Conservation (phyloP, 2,113 vertebrate genomes). For the Piaya cayana region DNA sequence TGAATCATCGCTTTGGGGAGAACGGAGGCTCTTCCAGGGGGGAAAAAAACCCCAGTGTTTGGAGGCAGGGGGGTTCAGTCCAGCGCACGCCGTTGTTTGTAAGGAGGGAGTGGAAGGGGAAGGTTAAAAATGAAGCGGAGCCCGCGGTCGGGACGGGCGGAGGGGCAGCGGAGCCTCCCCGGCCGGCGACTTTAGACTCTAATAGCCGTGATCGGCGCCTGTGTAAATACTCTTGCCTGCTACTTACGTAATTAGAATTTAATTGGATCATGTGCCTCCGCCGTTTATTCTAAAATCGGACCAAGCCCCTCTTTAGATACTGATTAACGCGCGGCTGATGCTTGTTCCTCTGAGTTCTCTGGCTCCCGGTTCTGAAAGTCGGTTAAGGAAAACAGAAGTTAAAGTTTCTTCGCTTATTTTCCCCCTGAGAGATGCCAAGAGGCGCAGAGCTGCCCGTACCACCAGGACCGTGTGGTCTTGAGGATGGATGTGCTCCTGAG, state of each 20-base stretch:
- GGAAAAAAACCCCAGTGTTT: too few species aligned
- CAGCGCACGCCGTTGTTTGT: not conserved
- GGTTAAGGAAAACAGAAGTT: not conserved
- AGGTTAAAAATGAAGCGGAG: not conserved
- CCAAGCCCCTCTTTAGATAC: not conserved
- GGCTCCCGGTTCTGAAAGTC: not conserved
- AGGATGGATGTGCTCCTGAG: not conserved
- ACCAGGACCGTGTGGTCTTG: not conserved
- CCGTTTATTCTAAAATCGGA: slow-evolving; percentile 53
- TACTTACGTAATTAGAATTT: slow-evolving; percentile 66
- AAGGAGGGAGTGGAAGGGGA: not conserved
- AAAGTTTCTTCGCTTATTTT: not conserved
- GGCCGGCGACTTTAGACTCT: slow-evolving; percentile 25
- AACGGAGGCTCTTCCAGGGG: not conserved
- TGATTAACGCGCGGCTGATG: not conserved
- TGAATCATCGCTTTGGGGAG: not conserved
- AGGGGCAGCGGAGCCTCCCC: not conserved
- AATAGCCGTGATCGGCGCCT: slow-evolving; percentile 14
- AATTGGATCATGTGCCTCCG: slow-evolving; percentile 44
- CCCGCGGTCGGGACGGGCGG: not conserved
- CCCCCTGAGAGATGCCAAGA: not conserved
- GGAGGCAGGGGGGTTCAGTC: not conserved
- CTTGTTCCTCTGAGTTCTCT: not conserved
- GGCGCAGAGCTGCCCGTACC: not conserved
- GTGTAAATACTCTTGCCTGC: slow-evolving; percentile 48